Base-by-base conservation (phyloP, 2,797 vertebrate genomes). In the Gastrophryne carolinensis region DNA sequence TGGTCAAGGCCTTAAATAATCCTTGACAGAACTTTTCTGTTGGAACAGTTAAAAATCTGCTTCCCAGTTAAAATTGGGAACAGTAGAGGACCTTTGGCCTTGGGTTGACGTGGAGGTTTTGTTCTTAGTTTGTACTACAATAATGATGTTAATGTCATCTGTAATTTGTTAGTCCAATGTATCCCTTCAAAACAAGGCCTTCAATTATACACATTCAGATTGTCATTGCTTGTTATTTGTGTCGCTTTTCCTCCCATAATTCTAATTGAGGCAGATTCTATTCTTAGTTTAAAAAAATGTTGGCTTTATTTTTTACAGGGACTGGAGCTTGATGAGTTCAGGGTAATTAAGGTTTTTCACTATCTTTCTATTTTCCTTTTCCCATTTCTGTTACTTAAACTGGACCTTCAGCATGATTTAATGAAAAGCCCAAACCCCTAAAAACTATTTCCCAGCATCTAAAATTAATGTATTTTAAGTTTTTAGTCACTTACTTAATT, bases 111-210 rank as follows among this genome's bases (percentile, higher is more conserved):
- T 47, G 7, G 10, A 3, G 53, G 26, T 37, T 47, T 35, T 49
- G 37, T 58, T 70, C 24, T 70, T 57, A 37, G 53, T 58, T 54
- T n/a, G 13, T 44, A 41, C 41, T 69, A 69, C 35, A 56, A 39
- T 32, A 27, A 54, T 57, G 65, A 52, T 52, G 66, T 57, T 70
- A 37, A 44, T 47, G 49, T 32, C 67, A 70, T 70, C 53, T 70
- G 67, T 30, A 29, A 27, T 26, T 54, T 57, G 58, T 70, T 58
- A 47, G 10, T 57, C 29, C 30, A 70, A 70, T 56, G 35, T 58
- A 54, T 57, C 35, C 58, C 21, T 13, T 58, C 26, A 58, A 49
- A 47, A 57, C 23, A 53, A 52, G 65, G 52, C 23, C 66, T 56
- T 56, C 57, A 69, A 54, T 56, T 41, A 69, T 52, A n/a, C 19